Evolutionary conservation across 2,113 vertebrate genomes (phyloP).

Genomic region (Halichoerus grypus): DNA sequence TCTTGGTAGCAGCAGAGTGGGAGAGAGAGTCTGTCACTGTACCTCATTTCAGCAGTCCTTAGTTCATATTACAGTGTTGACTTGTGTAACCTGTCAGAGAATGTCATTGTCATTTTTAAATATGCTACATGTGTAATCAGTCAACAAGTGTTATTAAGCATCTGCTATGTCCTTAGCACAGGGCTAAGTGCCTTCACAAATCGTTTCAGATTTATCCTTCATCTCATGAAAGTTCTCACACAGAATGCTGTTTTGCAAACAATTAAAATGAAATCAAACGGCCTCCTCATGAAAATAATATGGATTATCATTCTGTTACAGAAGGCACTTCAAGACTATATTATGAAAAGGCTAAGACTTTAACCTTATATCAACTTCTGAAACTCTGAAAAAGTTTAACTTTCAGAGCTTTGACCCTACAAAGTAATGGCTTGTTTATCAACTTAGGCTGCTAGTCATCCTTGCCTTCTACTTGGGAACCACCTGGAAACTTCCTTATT

Average conservation of each 20-base stretch:
- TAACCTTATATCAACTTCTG: neutral
- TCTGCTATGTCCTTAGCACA: neutral
- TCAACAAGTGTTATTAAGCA: neutral
- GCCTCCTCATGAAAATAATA: neutral
- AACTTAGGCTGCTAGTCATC: neutral
- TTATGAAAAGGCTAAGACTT: neutral
- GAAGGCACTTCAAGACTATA: neutral
- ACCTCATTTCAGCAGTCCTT: neutral
- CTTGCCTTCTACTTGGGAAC: neutral
- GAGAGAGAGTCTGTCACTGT: neutral
- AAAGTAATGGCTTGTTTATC: neutral
- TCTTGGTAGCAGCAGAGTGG: neutral
- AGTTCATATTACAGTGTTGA: neutral
- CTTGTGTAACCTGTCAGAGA: neutral
- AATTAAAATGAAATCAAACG: conserved; percentile 46
- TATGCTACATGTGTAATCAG: neutral
- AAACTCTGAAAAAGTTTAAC: neutral
- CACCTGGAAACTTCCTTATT: neutral
- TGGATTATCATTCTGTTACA: neutral
- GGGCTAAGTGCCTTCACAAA: neutral
- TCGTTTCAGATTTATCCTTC: conserved; percentile 10
- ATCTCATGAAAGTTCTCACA: neutral
- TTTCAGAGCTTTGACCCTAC: neutral
- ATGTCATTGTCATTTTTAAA: neutral
- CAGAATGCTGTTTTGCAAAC: neutral